Evolutionary conservation across 92 coral and sea anemone genomes (phyloP), one percentile per base, ranked within the genome.

Genomic region (Blastomussa wellsi): DNA sequence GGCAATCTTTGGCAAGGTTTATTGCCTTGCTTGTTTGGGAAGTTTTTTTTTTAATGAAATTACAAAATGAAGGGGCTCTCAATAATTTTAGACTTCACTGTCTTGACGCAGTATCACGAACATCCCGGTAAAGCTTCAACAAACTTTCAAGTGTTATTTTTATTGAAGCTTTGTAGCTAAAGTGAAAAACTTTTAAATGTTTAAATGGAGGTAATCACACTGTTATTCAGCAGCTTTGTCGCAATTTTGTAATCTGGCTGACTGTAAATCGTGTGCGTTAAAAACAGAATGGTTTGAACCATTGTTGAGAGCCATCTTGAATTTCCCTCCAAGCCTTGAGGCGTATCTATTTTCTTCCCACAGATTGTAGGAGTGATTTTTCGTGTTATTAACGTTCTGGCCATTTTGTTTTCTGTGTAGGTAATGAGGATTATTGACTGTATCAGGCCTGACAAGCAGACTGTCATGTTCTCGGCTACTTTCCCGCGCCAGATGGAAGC

Each of bases 401-500:
- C 42, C 37, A 14, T 13, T 72, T 41, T 60, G 14, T 52, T 26
- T 32, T 32, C 31, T 59, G 29, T 79, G 53, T 74, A 96, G 99
- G 99, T 96, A 17, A 96, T 89, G 92, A 94, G 95, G 42, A 96
- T 96, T 44, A 91, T 96, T 1, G 99, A 96, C 67, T 96, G 99
- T 64, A 96, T 96, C 79, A 89, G 99, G 67, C 99, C 99, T 0
- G 97, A 93, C 86, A 91, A 98, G 72, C 99, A 96, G 91, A 96
- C 95, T 20, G 98, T 96, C 70, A 86, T 96, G 91, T 96, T 96
- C 69, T 96, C 99, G 7, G 99, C 99, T 20, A 96, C 99, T 2
- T 96, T 96, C 79, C 98, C 98, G 9, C 95, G 98, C 32, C 98
- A 96, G 80, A 96, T 96, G 98, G 98, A 96, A 80, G 91, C 98